Evolutionary conservation across 2,113 vertebrate genomes (phyloP).

Genomic region (Nannobrachium achirus): DNA sequence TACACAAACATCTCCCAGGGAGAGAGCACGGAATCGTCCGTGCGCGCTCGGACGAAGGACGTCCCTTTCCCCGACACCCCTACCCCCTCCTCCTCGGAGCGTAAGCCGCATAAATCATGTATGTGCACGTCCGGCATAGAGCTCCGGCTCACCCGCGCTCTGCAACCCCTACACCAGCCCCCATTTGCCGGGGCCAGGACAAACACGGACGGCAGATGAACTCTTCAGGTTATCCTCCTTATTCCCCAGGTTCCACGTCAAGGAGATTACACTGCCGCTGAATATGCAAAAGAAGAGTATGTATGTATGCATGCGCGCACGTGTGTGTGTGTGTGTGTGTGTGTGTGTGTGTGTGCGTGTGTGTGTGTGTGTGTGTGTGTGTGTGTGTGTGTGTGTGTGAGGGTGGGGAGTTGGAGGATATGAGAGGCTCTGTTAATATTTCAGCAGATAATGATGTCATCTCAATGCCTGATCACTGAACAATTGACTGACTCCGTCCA

Average conservation of each 20-base stretch:
- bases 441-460: conserved; percentile 60
- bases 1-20: too few relatives aligned
- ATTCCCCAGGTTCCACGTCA: conserved; percentile 61
- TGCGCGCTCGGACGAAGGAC: conserved; percentile 58
- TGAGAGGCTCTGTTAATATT: conserved; percentile 46
- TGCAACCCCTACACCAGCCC: conserved; percentile 47
- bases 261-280: conserved; percentile 67
- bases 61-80: conserved; percentile 18
- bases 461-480: conserved; percentile 49
- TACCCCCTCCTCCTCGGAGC: conserved; percentile 7
- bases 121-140: conserved; percentile 72
- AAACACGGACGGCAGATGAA: conserved; percentile 69
- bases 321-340: too few relatives aligned
- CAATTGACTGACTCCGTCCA: conserved; percentile 44
- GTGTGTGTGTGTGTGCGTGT: too few relatives aligned
- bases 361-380: too few relatives aligned
- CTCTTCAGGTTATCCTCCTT: conserved; percentile 72
- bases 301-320: too few relatives aligned
- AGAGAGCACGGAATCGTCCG: not conserved
- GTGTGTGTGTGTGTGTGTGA: too few relatives aligned
- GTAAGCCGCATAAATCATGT: conserved; percentile 79
- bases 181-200: conserved; percentile 51
- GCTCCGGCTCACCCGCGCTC: conserved; percentile 48
- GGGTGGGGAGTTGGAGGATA: not conserved
- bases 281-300: conserved; percentile 65